phyloP scores from a whole-genome alignment of 2,113 vertebrate genomes.

The Todiramphus saurophagus region DNA sequence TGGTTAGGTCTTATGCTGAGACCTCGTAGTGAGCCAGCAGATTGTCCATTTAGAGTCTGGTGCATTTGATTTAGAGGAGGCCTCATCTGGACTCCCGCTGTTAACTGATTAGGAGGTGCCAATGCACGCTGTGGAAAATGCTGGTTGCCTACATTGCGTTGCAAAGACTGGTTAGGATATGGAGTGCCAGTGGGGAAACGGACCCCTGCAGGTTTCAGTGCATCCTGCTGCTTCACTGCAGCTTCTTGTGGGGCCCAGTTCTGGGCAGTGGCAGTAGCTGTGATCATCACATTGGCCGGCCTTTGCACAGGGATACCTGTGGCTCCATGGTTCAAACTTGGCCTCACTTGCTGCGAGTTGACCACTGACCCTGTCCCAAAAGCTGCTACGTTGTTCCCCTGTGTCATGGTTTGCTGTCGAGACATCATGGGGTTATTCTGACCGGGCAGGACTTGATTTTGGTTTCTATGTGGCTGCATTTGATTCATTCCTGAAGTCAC shows the following conservation, averaged over 20 bases:
- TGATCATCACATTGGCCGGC: conserved; percentile 78
- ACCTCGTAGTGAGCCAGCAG: conserved; percentile 74
- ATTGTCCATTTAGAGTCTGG: conserved; percentile 76
- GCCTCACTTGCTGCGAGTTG: conserved; percentile 78
- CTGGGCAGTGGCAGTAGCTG: conserved; percentile 56
- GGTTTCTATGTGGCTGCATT: conserved; percentile 82
- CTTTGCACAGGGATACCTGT: conserved; percentile 71
- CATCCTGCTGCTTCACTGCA: conserved; percentile 80
- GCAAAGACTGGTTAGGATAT: conserved; percentile 75
- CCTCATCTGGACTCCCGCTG: conserved; percentile 82
- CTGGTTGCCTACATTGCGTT: conserved; percentile 74
- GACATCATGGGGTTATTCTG: conserved; percentile 81
- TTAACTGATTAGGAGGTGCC: conserved; percentile 83
- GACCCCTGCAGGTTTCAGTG: conserved; percentile 71
- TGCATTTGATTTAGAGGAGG: conserved; percentile 77
- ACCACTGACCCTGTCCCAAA: conserved; percentile 79
- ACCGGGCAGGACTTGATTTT: conserved; percentile 76
- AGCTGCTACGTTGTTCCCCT: conserved; percentile 52
- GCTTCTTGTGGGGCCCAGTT: conserved; percentile 82
- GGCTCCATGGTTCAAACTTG: conserved; percentile 63
- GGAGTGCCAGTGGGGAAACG: conserved; percentile 70
- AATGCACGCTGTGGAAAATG: conserved; percentile 82
- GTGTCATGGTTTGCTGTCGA: conserved; percentile 69
- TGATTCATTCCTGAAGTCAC: conserved; percentile 74
- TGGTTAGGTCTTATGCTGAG: conserved; percentile 79